phyloP scores from a whole-genome alignment of 1,140 invertebrate species.

The Cydia fagiglandana region DNA sequence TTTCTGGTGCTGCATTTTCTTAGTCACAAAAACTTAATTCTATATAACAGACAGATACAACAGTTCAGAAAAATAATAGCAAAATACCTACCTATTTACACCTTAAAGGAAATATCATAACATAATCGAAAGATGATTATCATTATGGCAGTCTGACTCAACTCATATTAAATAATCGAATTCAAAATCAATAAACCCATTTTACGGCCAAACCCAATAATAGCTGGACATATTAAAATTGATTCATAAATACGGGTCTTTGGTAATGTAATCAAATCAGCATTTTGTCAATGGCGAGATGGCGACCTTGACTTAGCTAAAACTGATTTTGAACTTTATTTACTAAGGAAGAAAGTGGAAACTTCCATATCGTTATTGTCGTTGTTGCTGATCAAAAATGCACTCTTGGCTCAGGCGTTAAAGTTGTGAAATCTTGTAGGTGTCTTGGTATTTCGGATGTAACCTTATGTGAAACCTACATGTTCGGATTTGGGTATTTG shows the following conservation, averaged over 20 bases:
- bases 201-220: background rate
- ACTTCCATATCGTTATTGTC: background rate
- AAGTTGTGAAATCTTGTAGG: conserved; percentile 24
- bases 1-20: no score
- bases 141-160: background rate
- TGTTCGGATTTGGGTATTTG: conserved; percentile 18
- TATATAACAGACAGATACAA: background rate
- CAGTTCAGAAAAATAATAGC: background rate
- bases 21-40: background rate
- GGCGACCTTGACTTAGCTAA: conserved; percentile 6
- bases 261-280: conserved; percentile 15
- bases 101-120: background rate
- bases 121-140: background rate
- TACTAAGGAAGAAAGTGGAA: background rate
- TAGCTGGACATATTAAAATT: background rate
- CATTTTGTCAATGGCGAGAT: conserved; percentile 13
- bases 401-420: background rate
- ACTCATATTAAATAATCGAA: background rate
- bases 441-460: conserved; percentile 24
- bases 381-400: conserved; percentile 1
- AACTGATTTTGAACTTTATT: conserved; percentile 4
- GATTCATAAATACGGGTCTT: conserved; percentile 9
- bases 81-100: background rate
- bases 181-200: conserved; percentile 11
- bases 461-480: conserved; percentile 24